Base-by-base conservation (phyloP, 2,113 vertebrate genomes). In the Dasyurus viverrinus region DNA sequence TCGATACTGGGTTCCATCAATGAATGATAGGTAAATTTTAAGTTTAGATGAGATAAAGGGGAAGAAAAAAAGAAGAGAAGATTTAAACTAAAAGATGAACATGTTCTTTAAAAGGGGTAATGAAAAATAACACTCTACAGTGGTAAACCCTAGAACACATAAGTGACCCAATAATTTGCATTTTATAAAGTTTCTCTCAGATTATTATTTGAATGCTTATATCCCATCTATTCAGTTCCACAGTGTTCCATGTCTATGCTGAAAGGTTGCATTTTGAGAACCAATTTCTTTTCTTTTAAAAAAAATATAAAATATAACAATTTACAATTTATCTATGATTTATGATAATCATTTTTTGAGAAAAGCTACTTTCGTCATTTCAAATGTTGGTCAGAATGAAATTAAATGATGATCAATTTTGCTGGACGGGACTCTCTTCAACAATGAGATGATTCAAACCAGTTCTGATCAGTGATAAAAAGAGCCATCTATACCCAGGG, bases 201-300 rank as follows among this genome's bases (percentile, higher is more conserved):
- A 94, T 96, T 94, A 68, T 84, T 92, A 84, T 84, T 92, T 22
- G 91, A 93, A 96, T 3, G 2, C 68, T 50, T 53, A n/a, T 22
- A 8, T 76, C 42, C 90, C 55, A 68, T 89, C 30, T 46, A 89
- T 60, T 84, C 94, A 92, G 68, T 57, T 42, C 68, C 36, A 91
- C 93, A 95, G 92, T 68, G 2, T 93, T 93, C 89, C 68, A 60
- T 8, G 54, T 47, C 91, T 53, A 47, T 89, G 50, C 95, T 95
- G 95, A 92, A 84, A 92, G 92, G 46, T 60, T 84, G 46, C 1
- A 5, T 90, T 55, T 90, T 94, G 94, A 53, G 93, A 96, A 30
- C 48, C 60, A 84, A n/a, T 27, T 10, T 89, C 36, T 68, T 76
- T 76, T 36, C 36, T 14, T 68, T 7, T 7, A 30, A 11, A 30